Evolutionary conservation across 2,113 vertebrate species (phyloP).

Genomic region (Microtus pennsylvanicus): DNA sequence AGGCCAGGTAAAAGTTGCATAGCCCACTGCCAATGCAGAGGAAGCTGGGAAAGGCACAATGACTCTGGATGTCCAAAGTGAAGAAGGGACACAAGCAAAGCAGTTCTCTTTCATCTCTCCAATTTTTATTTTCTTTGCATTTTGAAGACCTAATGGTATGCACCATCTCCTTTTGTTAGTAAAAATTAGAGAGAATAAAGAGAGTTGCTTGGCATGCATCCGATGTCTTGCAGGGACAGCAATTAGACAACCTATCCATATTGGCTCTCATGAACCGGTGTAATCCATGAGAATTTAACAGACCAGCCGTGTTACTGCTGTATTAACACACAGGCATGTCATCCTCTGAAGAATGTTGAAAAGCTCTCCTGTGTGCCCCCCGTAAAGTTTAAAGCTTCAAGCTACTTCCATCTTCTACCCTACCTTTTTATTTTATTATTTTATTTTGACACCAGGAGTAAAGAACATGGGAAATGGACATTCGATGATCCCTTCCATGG

Average conservation of each 20-base stretch:
- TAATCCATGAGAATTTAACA: background rate
- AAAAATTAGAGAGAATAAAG: background rate
- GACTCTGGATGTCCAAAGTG: no score
- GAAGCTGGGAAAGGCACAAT: background rate
- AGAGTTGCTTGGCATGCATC: background rate
- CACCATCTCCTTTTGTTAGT: no score
- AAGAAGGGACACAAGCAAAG: background rate
- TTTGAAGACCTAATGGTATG: no score
- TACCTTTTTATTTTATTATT: background rate
- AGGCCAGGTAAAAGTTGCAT: background rate
- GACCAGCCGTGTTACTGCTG: background rate
- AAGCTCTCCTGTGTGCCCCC: background rate
- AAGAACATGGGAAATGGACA: background rate
- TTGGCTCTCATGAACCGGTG: background rate
- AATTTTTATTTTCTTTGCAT: no score
- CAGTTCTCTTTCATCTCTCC: no score
- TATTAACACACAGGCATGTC: background rate
- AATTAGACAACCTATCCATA: background rate
- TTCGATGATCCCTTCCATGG: background rate
- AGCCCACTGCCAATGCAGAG: background rate
- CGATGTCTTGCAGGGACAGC: background rate
- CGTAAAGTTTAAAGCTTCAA: background rate
- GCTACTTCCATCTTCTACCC: background rate
- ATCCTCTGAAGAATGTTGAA: background rate
- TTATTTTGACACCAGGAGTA: background rate